These are phyloP conservation scores for Aspiorhynchus laticeps DNA, from an alignment of 2,113 vertebrate species.

Conservation along the genomic window DNA sequence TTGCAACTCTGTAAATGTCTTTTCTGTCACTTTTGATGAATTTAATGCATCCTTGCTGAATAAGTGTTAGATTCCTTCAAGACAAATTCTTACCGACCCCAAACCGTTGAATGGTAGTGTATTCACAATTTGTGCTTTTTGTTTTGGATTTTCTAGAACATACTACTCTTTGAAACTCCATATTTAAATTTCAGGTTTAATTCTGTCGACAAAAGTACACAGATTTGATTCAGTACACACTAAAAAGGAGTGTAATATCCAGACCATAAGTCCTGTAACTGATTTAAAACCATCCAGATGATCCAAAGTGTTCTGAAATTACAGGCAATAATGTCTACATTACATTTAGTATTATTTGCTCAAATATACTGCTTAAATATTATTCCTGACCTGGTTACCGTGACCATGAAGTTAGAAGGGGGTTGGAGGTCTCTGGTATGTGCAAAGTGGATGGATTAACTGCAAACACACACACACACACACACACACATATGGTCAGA, in stretches of 20 bases:
- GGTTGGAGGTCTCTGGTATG: constrained; percentile 60
- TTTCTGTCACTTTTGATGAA: neutral
- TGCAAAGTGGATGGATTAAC: constrained; percentile 69
- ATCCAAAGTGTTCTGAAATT: neutral
- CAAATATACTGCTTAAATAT: neutral
- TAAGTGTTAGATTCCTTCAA: neutral
- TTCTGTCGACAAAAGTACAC: neutral
- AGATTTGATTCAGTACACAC: neutral
- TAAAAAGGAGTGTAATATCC: neutral
- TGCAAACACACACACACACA: constrained; percentile 25
- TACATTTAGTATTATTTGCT: neutral
- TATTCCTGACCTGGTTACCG: neutral
- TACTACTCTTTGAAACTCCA: neutral
- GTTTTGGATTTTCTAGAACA: neutral
- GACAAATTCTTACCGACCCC: neutral
- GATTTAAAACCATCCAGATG: neutral
- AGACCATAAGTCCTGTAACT: neutral
- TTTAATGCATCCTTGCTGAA: neutral
- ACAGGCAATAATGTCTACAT: neutral
- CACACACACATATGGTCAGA: constrained; percentile 71
- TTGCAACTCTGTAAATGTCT: neutral
- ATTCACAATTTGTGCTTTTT: neutral
- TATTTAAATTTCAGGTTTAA: neutral
- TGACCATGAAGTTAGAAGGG: neutral
- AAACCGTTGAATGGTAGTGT: neutral